Conservation (phyloP, 1,140 invertebrate genomes). For the Galendromus occidentalis region DNA sequence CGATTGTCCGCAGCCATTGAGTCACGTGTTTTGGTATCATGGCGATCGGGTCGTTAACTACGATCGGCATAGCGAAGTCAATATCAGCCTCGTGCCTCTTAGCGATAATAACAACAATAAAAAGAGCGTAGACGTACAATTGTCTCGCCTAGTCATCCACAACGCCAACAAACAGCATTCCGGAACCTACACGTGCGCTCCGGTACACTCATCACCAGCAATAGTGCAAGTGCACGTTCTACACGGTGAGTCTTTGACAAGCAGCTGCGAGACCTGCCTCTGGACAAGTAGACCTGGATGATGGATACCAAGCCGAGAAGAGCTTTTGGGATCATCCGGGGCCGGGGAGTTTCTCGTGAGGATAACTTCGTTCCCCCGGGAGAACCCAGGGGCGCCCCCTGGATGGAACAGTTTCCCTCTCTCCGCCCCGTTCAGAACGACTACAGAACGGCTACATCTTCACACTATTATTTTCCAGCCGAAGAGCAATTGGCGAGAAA, state of each 20-base stretch:
- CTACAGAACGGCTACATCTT: no score
- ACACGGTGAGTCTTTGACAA: slow-evolving; percentile 42
- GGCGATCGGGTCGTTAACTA: slow-evolving; percentile 25
- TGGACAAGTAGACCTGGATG: no score
- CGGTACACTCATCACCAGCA: slow-evolving; percentile 58
- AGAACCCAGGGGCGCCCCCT: no score
- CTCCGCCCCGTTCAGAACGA: no score
- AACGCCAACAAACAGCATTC: slow-evolving; percentile 48
- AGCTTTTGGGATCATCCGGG: no score
- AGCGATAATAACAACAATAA: neutral
- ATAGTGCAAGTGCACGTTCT: slow-evolving; percentile 65
- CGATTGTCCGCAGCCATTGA: slow-evolving; percentile 52
- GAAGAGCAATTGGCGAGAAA: neutral
- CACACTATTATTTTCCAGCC: neutral
- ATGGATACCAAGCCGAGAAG: no score
- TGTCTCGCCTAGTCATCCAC: slow-evolving; percentile 39
- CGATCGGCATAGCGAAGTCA: slow-evolving; percentile 17
- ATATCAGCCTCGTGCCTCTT: neutral
- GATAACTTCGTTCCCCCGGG: no score
- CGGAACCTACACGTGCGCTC: slow-evolving; percentile 67
- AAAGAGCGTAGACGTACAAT: slow-evolving; percentile 30
- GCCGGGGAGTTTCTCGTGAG: no score
- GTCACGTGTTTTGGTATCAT: slow-evolving; percentile 24
- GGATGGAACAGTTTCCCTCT: no score
- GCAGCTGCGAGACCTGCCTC: no score